phyloP scores from a whole-genome alignment of 2,797 vertebrate species.

The Argentina silus region DNA sequence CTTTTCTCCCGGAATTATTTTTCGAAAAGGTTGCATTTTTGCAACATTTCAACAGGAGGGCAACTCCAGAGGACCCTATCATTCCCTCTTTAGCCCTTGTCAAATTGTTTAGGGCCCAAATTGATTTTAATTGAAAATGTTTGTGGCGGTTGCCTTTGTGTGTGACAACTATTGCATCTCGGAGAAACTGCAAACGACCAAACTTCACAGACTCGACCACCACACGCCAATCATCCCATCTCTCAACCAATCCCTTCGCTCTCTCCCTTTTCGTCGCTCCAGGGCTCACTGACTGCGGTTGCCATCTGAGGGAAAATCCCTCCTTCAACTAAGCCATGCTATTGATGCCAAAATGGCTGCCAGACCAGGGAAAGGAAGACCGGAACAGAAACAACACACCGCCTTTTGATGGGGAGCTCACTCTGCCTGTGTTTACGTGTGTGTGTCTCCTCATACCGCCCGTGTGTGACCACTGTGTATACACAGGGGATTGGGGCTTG shows the following conservation, averaged over 20 bases:
- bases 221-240: conserved; percentile 47
- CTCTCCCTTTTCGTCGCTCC: conserved; percentile 37
- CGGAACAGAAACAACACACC: conserved; percentile 42
- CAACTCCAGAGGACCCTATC: not conserved
- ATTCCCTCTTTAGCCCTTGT: not conserved
- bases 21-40: no score
- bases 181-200: conserved; percentile 18
- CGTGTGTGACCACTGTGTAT: conserved; percentile 68
- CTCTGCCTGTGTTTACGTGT: conserved; percentile 48
- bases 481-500: conserved; percentile 52
- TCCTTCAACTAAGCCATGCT: conserved; percentile 60
- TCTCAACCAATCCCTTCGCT: conserved; percentile 51
- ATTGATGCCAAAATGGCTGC: conserved; percentile 61
- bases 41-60: no score
- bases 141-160: not conserved
- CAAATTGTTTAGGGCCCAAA: not conserved
- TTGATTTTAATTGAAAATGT: not conserved
- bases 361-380: conserved; percentile 55
- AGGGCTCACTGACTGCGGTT: conserved; percentile 52
- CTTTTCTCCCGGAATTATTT: not conserved
- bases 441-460: conserved; percentile 66
- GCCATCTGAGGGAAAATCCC: conserved; percentile 61
- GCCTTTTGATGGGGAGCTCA: conserved; percentile 52
- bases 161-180: conserved; percentile 11
- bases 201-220: conserved; percentile 10